Base-by-base conservation (phyloP, 2,797 vertebrate species). In the Centroberyx gerrardi region DNA sequence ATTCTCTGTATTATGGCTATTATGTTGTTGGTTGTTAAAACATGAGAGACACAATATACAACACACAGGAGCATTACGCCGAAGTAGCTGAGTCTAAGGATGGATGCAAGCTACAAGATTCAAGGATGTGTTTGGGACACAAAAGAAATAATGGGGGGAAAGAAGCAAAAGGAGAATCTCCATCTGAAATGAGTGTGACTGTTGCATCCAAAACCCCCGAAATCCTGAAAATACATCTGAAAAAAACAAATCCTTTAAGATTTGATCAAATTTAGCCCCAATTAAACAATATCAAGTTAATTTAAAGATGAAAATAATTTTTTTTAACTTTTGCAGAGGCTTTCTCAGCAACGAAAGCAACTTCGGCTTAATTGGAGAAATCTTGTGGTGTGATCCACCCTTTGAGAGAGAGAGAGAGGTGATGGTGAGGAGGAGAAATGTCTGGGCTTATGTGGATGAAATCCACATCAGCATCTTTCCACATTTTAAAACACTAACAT, bases 21-120 rank as follows among this genome's bases (percentile, higher is more conserved):
- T 51, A 51, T 10, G 42, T 75, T 22, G 22, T 78, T 75, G 71
- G 64, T 66, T 54, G 70, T 79, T 81, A 81, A 74, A 76, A 54
- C 17, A 56, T 77, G 51, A 77, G 4, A 22, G 9, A 85, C 68
- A 72, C 12, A 38, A 7, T 60, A 8, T 28, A 56, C 1, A 48
- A 80, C 52, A 76, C 36, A 68, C 1, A 60, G 14, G 7, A 27
- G 14, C 13, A 31, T 15, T 15, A 13, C 29, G 8, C 3, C 27
- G 14, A 31, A 14, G 42, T 31, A 52, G 56, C 17, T 40, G 14
- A 68, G 33, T 70, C 46, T 46, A 28, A 33, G 7, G 56, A 7
- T 62, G 46, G 12, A 27, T 0, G 27, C 18, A 18, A 48, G 42
- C 8, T 74, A 74, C 42, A 10, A 44, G 6, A 44, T 44, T 12